Evolutionary conservation across 2,113 vertebrate genomes (phyloP), one percentile per base, ranked within the genome.

Genomic region (Rallus limicola): DNA sequence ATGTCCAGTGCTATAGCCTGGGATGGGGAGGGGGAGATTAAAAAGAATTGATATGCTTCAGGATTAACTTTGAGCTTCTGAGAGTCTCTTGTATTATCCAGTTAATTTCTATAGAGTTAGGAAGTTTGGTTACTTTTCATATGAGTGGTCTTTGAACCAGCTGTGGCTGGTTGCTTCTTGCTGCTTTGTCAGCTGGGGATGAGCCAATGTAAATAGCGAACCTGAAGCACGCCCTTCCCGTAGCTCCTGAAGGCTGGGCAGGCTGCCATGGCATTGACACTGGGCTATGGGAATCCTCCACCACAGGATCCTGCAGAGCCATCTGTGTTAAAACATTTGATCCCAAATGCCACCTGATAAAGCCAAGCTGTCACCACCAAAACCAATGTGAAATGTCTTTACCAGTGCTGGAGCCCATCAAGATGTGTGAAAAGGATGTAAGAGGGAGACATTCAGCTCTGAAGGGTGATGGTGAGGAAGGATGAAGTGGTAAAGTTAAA

Each of bases 251-350:
- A 34, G 75, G 67, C 55, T 38, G 21, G 31, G 6, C 12, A 10
- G 23, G 29, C 13, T 29, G 16, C n/a, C 55, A 5, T 2, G 3
- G 74, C 17, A 26, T 31, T 58, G 60, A 34, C 34, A 2, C 2
- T 26, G 50, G 34, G 2, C 10, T 23, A 0, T 2, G 5, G 36
- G 26, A 71, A 19, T 71, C 31, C 13, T 92, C n/a, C 1, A 5
- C 33, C 42, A 33, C 29, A 9, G 31, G 11, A 15, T 31, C 42
- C 65, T 31, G 6, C 4, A 44, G 8, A 14, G 25, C 50, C 10
- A 11, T 11, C 17, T 12, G 7, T 4, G 10, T 65, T 60, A 15
- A 24, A 56, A 28, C 14, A 21, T n/a, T 13, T 18, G 26, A 4
- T 33, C 50, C 33, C 12, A 44, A 40, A 9, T 25, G 28, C n/a